Conservation (phyloP, 2,888 invertebrate genomes). For the Dione juno region DNA sequence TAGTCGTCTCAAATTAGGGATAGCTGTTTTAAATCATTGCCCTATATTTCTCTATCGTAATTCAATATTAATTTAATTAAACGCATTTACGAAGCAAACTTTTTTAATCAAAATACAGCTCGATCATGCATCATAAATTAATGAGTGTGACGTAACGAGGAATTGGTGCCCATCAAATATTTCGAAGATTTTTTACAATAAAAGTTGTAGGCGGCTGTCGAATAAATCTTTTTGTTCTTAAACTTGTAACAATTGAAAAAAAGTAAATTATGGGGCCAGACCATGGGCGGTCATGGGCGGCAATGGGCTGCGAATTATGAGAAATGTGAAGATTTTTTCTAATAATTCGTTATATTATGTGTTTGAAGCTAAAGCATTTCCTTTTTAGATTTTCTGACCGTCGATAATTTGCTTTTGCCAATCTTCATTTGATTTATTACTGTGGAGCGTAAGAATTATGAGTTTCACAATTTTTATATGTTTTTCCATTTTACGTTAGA, state of each 20-base stretch:
- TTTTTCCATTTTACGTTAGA: neutral
- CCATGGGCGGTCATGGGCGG: constrained; percentile 38
- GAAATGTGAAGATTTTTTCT: constrained; percentile 58
- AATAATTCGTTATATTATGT: constrained; percentile 47
- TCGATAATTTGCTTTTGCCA: constrained; percentile 34
- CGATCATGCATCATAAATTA: constrained; percentile 65
- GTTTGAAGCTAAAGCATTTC: constrained; percentile 24
- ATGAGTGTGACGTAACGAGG: constrained; percentile 48
- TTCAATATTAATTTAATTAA: neutral
- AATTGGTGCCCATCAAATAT: constrained; percentile 33
- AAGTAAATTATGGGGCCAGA: constrained; percentile 70
- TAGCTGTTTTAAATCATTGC: neutral
- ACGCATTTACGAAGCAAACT: constrained; percentile 17
- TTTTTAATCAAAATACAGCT: constrained; percentile 48
- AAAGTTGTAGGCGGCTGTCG: constrained; percentile 55
- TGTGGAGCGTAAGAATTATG: neutral
- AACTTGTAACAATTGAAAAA: constrained; percentile 76
- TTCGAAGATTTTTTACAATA: constrained; percentile 36
- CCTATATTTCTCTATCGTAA: neutral
- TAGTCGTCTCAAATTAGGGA: too few species aligned
- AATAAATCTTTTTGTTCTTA: constrained; percentile 70
- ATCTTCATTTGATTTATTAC: constrained; percentile 35
- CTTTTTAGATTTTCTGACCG: constrained; percentile 35
- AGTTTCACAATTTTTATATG: neutral
- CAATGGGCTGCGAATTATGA: constrained; percentile 62